Percentiles rank a stretch among this genome's conserved stretches.
These are phyloP conservation scores for Thaleichthys pacificus DNA, from an alignment of 2,797 vertebrate genomes.

Conservation along the genomic window DNA sequence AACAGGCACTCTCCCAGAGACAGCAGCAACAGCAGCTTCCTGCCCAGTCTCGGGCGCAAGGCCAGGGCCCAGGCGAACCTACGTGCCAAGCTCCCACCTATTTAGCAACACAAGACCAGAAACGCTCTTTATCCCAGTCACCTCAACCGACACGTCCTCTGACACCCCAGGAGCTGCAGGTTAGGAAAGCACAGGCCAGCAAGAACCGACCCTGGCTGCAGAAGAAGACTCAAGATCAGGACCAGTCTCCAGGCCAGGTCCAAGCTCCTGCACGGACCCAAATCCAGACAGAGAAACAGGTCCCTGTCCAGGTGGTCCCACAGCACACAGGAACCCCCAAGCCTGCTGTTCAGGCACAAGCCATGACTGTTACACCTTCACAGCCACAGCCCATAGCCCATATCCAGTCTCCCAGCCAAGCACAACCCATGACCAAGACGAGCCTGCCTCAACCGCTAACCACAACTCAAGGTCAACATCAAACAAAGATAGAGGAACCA, in stretches of 20 bases:
- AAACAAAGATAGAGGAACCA: conserved; percentile 31
- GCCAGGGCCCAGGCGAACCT: conserved; percentile 31
- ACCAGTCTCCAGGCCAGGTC: conserved; percentile 18
- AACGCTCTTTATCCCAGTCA: conserved; percentile 37
- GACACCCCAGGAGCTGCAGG: conserved; percentile 55
- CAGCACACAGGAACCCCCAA: conserved; percentile 9
- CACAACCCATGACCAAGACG: conserved; percentile 34
- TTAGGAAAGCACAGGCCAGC: conserved; percentile 61
- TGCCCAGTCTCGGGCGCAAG: conserved; percentile 16
- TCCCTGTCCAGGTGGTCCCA: conserved; percentile 28
- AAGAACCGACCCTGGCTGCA: conserved; percentile 78
- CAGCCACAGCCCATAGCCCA: conserved; percentile 28
- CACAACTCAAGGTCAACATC: conserved; percentile 23
- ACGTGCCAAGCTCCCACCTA: conserved; percentile 16
- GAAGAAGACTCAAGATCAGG: conserved; percentile 37
- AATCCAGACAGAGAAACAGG: conserved; percentile 25
- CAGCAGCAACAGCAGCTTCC: conserved; percentile 24
- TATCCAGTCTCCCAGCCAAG: conserved; percentile 6
- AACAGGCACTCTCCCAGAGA: conserved; percentile 1
- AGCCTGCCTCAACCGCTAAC: conserved; percentile 22
- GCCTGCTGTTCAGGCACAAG: conserved; percentile 22
- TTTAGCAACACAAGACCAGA: conserved; percentile 22
- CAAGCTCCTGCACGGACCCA: conserved; percentile 17
- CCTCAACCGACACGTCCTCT: conserved; percentile 42
- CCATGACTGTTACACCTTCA: conserved; percentile 16